phyloP scores from a whole-genome alignment of 2,113 vertebrate genomes.

The Syngnathus floridae region DNA sequence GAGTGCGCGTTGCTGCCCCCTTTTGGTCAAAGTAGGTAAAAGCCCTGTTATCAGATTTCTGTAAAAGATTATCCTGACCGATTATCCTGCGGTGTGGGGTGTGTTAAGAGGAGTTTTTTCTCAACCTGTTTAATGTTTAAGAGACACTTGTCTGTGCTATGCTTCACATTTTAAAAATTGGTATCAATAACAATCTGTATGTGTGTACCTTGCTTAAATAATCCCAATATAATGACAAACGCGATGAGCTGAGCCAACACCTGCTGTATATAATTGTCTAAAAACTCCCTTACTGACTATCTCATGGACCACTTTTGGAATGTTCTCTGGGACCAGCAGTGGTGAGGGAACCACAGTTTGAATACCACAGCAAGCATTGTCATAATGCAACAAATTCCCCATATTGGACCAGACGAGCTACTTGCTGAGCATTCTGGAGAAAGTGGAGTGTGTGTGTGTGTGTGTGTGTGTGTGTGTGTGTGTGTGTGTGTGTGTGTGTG shows the following conservation, averaged over 20 bases:
- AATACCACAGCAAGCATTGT: neutral
- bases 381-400: neutral
- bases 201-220: neutral
- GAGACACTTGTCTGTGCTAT: conserved; percentile 10
- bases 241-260: neutral
- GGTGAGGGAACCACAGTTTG: neutral
- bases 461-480: neutral
- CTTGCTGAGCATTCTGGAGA: neutral
- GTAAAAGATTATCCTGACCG: neutral
- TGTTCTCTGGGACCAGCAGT: neutral
- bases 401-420: neutral
- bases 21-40: neutral
- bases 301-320: neutral
- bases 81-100: neutral
- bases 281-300: neutral
- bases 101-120: neutral
- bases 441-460: neutral
- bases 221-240: neutral
- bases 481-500: neutral
- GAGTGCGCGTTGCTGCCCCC: neutral
- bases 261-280: too few species aligned
- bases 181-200: neutral
- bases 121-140: neutral
- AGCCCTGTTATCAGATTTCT: neutral
- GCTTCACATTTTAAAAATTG: neutral